Conservation (phyloP, 2,113 vertebrate genomes). For the Varanus salvator region DNA sequence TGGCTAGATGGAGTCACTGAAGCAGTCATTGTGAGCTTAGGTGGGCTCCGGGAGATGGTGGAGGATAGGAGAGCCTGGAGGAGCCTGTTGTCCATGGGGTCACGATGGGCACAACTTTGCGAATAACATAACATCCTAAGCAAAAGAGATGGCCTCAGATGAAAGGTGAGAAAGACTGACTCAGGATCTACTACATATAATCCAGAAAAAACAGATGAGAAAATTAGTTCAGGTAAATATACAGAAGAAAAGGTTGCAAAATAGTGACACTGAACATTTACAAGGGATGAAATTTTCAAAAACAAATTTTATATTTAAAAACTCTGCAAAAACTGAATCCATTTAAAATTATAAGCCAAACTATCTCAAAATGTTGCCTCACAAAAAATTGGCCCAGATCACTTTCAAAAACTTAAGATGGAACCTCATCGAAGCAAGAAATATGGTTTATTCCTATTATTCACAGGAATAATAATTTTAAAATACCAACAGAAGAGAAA, state of each 20-base stretch:
- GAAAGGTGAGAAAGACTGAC: background rate
- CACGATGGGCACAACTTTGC: too few relatives aligned
- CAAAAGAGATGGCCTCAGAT: too few relatives aligned
- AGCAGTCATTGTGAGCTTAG: too few relatives aligned
- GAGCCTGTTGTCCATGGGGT: too few relatives aligned
- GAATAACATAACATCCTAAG: too few relatives aligned
- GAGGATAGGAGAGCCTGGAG: too few relatives aligned
- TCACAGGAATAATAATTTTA: too few relatives aligned
- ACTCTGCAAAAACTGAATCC: background rate
- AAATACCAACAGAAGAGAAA: too few relatives aligned
- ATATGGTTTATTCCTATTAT: too few relatives aligned
- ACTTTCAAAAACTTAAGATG: background rate
- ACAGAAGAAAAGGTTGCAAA: background rate
- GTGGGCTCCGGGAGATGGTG: too few relatives aligned
- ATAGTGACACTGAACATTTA: background rate
- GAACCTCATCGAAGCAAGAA: background rate
- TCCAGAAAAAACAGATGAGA: background rate
- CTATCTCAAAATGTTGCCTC: background rate
- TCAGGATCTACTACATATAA: background rate
- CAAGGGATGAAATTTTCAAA: background rate
- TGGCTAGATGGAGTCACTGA: too few relatives aligned
- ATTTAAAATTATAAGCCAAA: background rate
- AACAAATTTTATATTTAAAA: background rate
- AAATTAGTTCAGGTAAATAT: background rate
- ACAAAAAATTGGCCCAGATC: background rate